A percentile compares a stretch with the other conserved stretches of the same genome.
phyloP scores from a whole-genome alignment of 2,888 invertebrate genomes.

The Leptinotarsa rubiginosa region DNA sequence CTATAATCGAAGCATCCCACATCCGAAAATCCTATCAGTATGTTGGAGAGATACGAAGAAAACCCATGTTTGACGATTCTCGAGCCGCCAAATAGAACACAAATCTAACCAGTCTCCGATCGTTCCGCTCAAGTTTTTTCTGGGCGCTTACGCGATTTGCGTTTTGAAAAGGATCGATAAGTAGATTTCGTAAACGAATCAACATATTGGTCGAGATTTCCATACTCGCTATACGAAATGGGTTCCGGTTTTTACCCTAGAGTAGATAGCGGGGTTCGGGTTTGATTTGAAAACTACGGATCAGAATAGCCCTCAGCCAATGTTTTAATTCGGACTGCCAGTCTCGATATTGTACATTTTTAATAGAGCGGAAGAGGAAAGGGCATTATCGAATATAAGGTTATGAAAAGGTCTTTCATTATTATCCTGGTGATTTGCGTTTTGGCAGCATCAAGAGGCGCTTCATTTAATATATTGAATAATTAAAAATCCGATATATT shows the following conservation, averaged over 20 bases:
- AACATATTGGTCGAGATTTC: slow-evolving; percentile 46
- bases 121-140: slow-evolving; percentile 15
- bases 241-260: slow-evolving; percentile 43
- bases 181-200: slow-evolving; percentile 46
- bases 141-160: slow-evolving; percentile 35
- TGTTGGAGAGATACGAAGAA: background rate
- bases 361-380: background rate
- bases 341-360: slow-evolving; percentile 14
- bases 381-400: background rate
- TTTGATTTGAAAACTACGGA: slow-evolving; percentile 3
- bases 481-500: background rate
- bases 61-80: background rate
- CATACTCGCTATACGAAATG: slow-evolving; percentile 39
- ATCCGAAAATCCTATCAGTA: background rate
- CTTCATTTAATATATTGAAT: background rate
- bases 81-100: background rate
- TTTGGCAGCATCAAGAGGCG: background rate
- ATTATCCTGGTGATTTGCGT: background rate
- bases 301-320: slow-evolving; percentile 17
- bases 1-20: background rate
- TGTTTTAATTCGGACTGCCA: slow-evolving; percentile 14
- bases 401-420: slow-evolving; percentile 11
- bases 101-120: background rate
- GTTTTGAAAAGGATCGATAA: slow-evolving; percentile 40
- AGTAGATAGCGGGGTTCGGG: slow-evolving; percentile 25